phyloP scores from a whole-genome alignment of 2,113 vertebrate species.

The Pluvialis apricaria region DNA sequence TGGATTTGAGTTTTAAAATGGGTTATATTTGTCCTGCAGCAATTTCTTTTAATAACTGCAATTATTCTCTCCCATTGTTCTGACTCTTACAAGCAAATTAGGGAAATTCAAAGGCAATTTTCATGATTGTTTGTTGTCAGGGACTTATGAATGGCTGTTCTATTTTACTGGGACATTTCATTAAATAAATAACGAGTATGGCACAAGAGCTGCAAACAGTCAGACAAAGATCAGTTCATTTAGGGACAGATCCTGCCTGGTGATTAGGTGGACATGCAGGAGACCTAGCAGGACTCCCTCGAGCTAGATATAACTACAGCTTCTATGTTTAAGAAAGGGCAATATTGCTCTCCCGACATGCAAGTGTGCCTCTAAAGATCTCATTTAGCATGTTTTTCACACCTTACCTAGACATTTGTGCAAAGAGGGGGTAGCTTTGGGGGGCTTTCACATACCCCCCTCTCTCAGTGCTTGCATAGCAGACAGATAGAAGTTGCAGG shows the following conservation, averaged over 20 bases:
- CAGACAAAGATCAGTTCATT: neutral
- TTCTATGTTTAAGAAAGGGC: neutral
- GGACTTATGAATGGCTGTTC: conserved; percentile 47
- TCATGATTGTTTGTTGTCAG: conserved; percentile 55
- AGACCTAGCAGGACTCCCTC: neutral
- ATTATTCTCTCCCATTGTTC: conserved; percentile 59
- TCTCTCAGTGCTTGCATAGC: neutral
- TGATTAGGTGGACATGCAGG: neutral
- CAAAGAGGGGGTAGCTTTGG: neutral
- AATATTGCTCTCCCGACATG: neutral
- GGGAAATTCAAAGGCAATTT: conserved; percentile 64
- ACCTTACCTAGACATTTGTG: neutral
- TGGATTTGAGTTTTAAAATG: conserved; percentile 42
- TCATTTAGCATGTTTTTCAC: neutral
- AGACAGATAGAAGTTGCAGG: neutral
- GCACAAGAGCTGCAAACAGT: neutral
- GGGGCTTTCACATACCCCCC: neutral
- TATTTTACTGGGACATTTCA: neutral
- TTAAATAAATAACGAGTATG: conserved; percentile 28
- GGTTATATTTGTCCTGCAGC: conserved; percentile 50
- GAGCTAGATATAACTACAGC: neutral
- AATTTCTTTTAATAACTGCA: conserved; percentile 65
- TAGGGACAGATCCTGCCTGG: neutral
- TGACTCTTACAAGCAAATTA: conserved; percentile 55
- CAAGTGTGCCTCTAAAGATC: neutral